Percentiles rank a stretch among this genome's conserved stretches.
These are phyloP conservation scores for Acanthoscelides obtectus DNA, from an alignment of 2,888 invertebrate genomes.

Conservation along the genomic window DNA sequence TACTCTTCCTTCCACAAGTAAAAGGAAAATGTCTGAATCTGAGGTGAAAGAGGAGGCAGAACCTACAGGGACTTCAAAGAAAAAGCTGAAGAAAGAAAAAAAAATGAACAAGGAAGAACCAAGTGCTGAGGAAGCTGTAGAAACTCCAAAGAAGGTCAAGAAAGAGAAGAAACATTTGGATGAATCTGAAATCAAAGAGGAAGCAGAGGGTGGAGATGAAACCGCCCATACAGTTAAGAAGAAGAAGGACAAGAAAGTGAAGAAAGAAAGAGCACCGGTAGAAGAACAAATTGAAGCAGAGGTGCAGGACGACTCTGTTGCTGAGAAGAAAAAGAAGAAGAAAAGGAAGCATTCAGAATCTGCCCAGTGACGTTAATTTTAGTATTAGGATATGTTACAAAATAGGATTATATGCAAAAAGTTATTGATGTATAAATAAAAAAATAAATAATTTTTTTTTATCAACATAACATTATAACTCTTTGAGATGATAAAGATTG, in stretches of 20 bases:
- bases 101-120: slow-evolving; percentile 31
- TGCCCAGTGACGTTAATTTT: not conserved
- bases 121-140: slow-evolving; percentile 22
- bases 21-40: slow-evolving; percentile 57
- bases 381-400: too few species aligned
- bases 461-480: too few species aligned
- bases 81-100: slow-evolving; percentile 12
- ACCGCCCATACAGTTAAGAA: slow-evolving; percentile 24
- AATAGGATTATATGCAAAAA: too few species aligned
- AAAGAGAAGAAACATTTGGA: slow-evolving; percentile 24
- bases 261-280: slow-evolving; percentile 22
- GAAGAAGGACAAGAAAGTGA: slow-evolving; percentile 33
- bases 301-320: slow-evolving; percentile 8
- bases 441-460: too few species aligned
- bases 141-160: slow-evolving; percentile 38
- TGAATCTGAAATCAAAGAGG: slow-evolving; percentile 35
- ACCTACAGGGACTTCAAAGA: slow-evolving; percentile 37
- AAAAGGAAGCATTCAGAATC: slow-evolving; percentile 19
- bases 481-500: too few species aligned
- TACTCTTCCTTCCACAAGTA: slow-evolving; percentile 61
- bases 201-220: slow-evolving; percentile 32
- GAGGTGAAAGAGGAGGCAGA: slow-evolving; percentile 28
- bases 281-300: slow-evolving; percentile 25
- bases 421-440: too few species aligned
- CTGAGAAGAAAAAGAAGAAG: slow-evolving; percentile 28